Evolutionary conservation across 2,797 vertebrate species (phyloP).

Genomic region (Hirundo rustica): DNA sequence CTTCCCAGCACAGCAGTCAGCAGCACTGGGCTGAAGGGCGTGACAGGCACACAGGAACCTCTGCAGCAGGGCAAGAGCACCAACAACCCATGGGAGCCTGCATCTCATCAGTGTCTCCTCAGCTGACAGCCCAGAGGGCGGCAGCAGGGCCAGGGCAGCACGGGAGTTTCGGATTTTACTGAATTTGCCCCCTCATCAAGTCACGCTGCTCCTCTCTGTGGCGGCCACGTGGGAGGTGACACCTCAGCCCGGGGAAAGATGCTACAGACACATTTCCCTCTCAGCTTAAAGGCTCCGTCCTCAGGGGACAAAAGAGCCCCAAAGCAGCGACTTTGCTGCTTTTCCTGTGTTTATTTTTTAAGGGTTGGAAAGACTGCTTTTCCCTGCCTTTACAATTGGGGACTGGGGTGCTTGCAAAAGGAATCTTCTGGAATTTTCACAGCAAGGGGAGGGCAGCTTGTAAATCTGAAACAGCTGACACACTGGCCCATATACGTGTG

Average conservation of each 20-base stretch:
- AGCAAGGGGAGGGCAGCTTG: neutral
- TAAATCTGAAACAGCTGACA: neutral
- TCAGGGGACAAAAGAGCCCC: neutral
- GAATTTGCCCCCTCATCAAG: neutral
- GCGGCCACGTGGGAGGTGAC: neutral
- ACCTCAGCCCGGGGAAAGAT: neutral
- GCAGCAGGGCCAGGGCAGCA: slow-evolving; percentile 60
- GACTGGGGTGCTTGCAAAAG: neutral
- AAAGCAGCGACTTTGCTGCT: neutral
- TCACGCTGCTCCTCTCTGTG: neutral
- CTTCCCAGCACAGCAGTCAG: neutral
- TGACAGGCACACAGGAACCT: neutral
- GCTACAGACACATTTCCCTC: neutral
- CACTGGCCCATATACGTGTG: neutral
- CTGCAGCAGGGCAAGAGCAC: neutral
- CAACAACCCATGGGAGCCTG: neutral
- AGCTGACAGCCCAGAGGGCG: neutral
- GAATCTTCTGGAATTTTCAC: neutral
- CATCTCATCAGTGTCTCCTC: neutral
- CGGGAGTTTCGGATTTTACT: slow-evolving; percentile 5
- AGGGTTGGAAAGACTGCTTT: neutral
- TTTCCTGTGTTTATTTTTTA: neutral
- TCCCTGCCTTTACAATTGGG: neutral
- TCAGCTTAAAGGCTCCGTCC: neutral
- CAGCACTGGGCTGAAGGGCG: neutral